Conservation (phyloP, 1,140 invertebrate genomes). For the Mamestra configurata region DNA sequence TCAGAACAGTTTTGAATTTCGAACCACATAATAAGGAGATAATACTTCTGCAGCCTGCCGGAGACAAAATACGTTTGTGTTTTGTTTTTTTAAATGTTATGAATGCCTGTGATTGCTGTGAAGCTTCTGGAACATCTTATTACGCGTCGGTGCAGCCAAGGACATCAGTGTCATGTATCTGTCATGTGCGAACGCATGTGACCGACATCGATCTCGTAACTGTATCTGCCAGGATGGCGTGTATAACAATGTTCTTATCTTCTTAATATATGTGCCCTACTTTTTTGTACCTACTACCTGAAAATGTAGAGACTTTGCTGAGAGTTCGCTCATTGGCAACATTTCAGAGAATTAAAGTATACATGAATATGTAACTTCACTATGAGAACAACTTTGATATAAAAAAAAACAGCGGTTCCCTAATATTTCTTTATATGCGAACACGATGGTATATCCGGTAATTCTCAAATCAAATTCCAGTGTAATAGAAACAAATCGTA, state of each 20-base stretch:
- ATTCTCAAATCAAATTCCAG: not conserved
- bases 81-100: not conserved
- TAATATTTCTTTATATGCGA: too few species aligned
- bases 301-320: too few species aligned
- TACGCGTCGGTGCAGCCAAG: not conserved
- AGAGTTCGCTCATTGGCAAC: too few species aligned
- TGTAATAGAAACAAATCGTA: not conserved
- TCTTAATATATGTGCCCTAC: not conserved
- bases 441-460: too few species aligned
- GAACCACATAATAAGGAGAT: not conserved
- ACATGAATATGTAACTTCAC: too few species aligned
- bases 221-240: conserved; percentile 29
- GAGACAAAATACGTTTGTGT: not conserved
- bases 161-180: conserved; percentile 12
- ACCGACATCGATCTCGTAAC: conserved; percentile 41
- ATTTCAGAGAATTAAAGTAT: too few species aligned
- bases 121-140: not conserved
- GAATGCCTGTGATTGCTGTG: not conserved
- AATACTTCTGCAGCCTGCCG: too few species aligned
- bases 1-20: not conserved
- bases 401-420: too few species aligned
- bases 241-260: conserved; percentile 1
- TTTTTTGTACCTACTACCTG: not conserved
- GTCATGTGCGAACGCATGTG: conserved; percentile 37
- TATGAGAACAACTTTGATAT: too few species aligned